Conservation (phyloP, 2,113 vertebrate species). For the Crotalus viridis region DNA sequence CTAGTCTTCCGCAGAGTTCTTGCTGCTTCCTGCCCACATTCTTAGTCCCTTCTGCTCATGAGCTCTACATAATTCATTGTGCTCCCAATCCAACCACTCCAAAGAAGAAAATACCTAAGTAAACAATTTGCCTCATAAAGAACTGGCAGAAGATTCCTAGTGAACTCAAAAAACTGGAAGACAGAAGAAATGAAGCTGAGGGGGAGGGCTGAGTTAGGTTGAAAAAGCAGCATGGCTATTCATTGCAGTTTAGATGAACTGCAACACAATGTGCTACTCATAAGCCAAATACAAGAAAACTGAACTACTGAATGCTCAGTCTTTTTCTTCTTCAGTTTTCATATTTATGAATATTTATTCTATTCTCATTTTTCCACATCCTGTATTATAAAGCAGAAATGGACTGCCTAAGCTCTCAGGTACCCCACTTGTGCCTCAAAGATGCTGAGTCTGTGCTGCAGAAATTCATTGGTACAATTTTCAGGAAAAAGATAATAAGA, state of each 20-base stretch:
- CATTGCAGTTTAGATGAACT: slow-evolving; percentile 33
- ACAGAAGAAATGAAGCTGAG: neutral
- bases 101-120: neutral
- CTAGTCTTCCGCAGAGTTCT: neutral
- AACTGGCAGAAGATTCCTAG: neutral
- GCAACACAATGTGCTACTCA: slow-evolving; percentile 28
- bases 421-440: neutral
- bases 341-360: no score
- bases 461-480: neutral
- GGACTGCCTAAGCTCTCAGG: neutral
- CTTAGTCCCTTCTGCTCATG: rapidly evolving
- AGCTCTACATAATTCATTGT: neutral
- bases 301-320: neutral
- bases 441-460: neutral
- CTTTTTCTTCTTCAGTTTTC: neutral
- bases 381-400: neutral
- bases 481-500: neutral
- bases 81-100: rapidly evolving
- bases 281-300: neutral
- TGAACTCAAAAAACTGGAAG: neutral
- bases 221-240: slow-evolving; percentile 29
- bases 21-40: rapidly evolving
- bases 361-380: neutral
- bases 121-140: slow-evolving; percentile 22
- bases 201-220: neutral